Conservation (phyloP, 2,113 vertebrate genomes). For the Bucco capensis region DNA sequence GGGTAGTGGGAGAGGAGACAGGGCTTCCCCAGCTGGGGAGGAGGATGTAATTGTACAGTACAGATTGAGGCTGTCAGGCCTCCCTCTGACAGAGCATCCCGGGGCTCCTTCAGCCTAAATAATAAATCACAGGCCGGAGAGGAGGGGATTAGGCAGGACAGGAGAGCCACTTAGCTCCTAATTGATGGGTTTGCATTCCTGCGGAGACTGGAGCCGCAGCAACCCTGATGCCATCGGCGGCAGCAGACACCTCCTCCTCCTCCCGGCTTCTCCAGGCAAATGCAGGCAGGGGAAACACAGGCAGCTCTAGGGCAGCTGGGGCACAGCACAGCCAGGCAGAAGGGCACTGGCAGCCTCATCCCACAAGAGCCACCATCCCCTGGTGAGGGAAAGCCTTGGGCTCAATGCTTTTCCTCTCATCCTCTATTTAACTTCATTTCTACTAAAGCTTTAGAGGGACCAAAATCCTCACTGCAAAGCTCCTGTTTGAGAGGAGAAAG, state of each 20-base stretch:
- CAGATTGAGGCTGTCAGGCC: background rate
- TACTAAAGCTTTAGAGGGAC: background rate
- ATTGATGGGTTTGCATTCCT: slow-evolving; percentile 13
- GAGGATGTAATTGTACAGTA: background rate
- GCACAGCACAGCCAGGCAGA: background rate
- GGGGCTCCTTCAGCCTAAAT: background rate
- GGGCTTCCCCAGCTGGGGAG: slow-evolving; percentile 10
- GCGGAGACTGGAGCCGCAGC: background rate
- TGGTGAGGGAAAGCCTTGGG: background rate
- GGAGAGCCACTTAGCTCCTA: slow-evolving; percentile 9
- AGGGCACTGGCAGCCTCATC: background rate
- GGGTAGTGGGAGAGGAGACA: background rate
- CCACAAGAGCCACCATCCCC: background rate
- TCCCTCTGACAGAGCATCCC: background rate
- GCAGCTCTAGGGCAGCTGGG: background rate
- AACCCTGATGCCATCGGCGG: background rate
- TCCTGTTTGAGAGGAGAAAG: background rate
- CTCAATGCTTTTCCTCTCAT: rapidly evolving
- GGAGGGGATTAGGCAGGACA: slow-evolving; percentile 24
- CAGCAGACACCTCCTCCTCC: background rate
- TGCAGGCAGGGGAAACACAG: background rate
- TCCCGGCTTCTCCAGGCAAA: rapidly evolving
- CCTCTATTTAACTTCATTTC: background rate
- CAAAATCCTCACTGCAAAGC: background rate
- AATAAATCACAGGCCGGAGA: slow-evolving; percentile 26